These are phyloP conservation scores for Scotopteryx bipunctaria DNA, from an alignment of 2,888 invertebrate genomes.

Conservation along the genomic window DNA sequence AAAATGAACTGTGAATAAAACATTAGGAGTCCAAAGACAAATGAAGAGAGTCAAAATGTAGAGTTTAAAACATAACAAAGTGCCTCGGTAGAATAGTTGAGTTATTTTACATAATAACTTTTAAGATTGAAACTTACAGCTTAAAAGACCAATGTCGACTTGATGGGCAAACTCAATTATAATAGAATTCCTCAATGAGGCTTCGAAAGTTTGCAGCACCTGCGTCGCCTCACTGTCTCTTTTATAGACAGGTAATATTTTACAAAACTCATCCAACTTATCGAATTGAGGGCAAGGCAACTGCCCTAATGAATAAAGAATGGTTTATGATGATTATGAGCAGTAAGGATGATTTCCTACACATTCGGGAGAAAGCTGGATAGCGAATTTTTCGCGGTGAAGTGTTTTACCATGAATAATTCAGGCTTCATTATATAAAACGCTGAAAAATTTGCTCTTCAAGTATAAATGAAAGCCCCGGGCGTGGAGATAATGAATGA, in stretches of 20 bases:
- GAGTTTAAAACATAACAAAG: background rate
- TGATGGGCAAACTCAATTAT: slow-evolving; percentile 14
- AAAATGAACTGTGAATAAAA: no score
- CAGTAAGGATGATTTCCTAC: slow-evolving; percentile 9
- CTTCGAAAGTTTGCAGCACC: slow-evolving; percentile 21
- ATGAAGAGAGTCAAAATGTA: no score
- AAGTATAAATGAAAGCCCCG: slow-evolving; percentile 21
- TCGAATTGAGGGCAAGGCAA: slow-evolving; percentile 4
- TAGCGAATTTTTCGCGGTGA: slow-evolving; percentile 17
- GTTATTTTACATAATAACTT: slow-evolving; percentile 9
- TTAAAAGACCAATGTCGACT: slow-evolving; percentile 10
- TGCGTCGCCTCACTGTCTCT: slow-evolving; percentile 12
- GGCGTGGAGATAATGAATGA: slow-evolving; percentile 25
- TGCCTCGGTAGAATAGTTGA: background rate
- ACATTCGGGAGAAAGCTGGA: slow-evolving; percentile 5
- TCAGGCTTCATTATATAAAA: slow-evolving; percentile 30
- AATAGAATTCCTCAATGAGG: slow-evolving; percentile 19
- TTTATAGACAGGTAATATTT: slow-evolving; percentile 17
- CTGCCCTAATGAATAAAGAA: slow-evolving; percentile 14
- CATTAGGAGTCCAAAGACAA: no score
- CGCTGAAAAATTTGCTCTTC: slow-evolving; percentile 26
- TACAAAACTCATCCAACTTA: slow-evolving; percentile 21
- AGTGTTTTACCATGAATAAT: slow-evolving; percentile 35
- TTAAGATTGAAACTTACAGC: slow-evolving; percentile 5
- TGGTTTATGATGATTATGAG: slow-evolving; percentile 19